Evolutionary conservation across 2,113 vertebrate species (phyloP), one percentile per base, ranked within the genome.

Genomic region (Platysteira castanea): DNA sequence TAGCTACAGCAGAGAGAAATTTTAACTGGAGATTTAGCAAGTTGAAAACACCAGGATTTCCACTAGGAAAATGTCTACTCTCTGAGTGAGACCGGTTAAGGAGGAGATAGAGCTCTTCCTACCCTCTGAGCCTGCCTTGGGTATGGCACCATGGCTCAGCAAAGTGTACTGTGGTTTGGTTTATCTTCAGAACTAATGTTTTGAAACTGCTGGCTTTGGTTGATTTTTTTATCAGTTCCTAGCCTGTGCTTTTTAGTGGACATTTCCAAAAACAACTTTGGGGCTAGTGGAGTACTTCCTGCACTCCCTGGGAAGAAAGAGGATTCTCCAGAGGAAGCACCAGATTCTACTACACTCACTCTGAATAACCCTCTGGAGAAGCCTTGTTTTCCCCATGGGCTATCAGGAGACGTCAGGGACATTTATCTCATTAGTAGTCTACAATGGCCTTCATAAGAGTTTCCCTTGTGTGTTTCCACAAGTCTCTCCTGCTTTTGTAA

Each of bases 381-480:
- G 18, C 5, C 15, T 53, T 70, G 11, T 50, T 87, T 80, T 94
- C 59, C 63, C 80, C 21, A 6, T n/a, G 53, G 47, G 60, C 24
- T 85, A 31, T 56, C 61, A 52, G 30, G 37, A 81, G 27, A 47
- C 14, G 0, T 46, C 27, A 59, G 74, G 56, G 81, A 67, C 56
- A 52, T 75, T 83, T 95, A 87, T 94, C 79, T 85, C 82, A 30
- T 88, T 80, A 90, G n/a, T 17, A 80, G n/a, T 52, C 85, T 69
- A 39, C n/a, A 84, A 15, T 30, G 64, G 46, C 87, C 69, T 67
- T 74, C 77, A 27, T 81, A n/a, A 92, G 46, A 59, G 13, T 67
- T 87, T 63, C 68, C 60, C 60, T 54, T 33, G 24, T 54, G 59
- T 24, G 4, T 74, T 94, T 91, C 57, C 50, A 76, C 26, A 60